Evolutionary conservation across 2,113 vertebrate genomes (phyloP), one percentile per base, ranked within the genome.

Genomic region (Paramormyrops kingsleyae): DNA sequence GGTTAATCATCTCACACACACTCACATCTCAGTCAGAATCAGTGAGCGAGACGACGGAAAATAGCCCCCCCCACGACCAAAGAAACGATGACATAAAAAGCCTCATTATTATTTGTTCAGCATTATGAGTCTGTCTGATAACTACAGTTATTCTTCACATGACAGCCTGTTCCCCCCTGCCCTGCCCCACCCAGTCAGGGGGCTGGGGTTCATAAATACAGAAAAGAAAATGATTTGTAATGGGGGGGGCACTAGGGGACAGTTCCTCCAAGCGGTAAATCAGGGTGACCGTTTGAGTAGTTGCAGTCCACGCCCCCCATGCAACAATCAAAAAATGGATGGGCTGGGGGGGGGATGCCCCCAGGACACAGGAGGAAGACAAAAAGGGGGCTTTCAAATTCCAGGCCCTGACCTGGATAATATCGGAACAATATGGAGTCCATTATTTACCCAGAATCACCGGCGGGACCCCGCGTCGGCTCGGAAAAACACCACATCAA

Each of bases 1-100:
- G 39, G 2, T 35, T 88, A 88, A 88, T 62, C 86, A 53, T 39
- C 39, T 24, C 50, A 39, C 86, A 87, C 27, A 0, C 15, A 35
- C 86, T 39, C 27, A 19, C 86, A 53, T 87, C 87, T 62, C 53
- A 24, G 53, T 88, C 17, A 88, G 87, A 62, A 88, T 39, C 87
- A 27, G 39, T 3, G 5, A 62, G 53, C 19, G 4, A 88, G 35
- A 59, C 24, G 42, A 44, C 21, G 31, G 27, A 87, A 39, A 56
- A 52, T 4, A 13, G 15, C 70, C 27, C 31, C 44, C 42, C 46
- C n/a, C 42, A 50, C 5, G 31, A 21, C 83, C 19, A 15, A n/a
- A 50, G 44, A 49, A 39, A 53, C 47, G 12, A 3, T 66, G 27
- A 24, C 27, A 87, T 49, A 87, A 87, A 86, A 35, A 35, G 35